These are phyloP conservation scores for Acanthochromis polyacanthus DNA, from an alignment of 2,113 vertebrate species.

Conservation along the genomic window DNA sequence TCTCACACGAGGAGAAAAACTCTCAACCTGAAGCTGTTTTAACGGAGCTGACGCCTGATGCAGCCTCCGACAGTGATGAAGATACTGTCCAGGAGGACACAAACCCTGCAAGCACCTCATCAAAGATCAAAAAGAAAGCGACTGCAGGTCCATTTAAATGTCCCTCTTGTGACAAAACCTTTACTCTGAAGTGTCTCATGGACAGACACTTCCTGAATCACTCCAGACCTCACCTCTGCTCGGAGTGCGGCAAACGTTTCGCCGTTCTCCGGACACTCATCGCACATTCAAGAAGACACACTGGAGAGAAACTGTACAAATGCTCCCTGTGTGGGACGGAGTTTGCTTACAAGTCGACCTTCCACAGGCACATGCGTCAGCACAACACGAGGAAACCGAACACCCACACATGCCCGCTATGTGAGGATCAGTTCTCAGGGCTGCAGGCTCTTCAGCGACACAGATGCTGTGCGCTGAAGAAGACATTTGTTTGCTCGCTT, in stretches of 20 bases:
- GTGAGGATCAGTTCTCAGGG: constrained; percentile 55
- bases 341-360: constrained; percentile 66
- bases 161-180: constrained; percentile 65
- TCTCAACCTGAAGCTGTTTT: background rate
- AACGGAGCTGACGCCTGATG: background rate
- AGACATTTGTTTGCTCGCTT: constrained; percentile 69
- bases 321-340: constrained; percentile 63
- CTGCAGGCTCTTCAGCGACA: constrained; percentile 60
- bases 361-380: constrained; percentile 62
- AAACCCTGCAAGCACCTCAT: background rate
- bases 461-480: constrained; percentile 58
- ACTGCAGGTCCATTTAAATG: constrained; percentile 37
- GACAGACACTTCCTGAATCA: constrained; percentile 66
- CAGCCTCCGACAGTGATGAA: background rate
- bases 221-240: constrained; percentile 67
- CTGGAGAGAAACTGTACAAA: constrained; percentile 60
- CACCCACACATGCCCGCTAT: constrained; percentile 49
- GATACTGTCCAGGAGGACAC: background rate
- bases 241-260: constrained; percentile 70
- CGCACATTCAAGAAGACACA: constrained; percentile 62
- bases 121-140: constrained; percentile 15
- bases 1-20: background rate
- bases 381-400: constrained; percentile 34
- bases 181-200: constrained; percentile 65
- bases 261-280: constrained; percentile 33